Conservation (phyloP, 2,888 invertebrate genomes). For the Meiosimyza decipiens region DNA sequence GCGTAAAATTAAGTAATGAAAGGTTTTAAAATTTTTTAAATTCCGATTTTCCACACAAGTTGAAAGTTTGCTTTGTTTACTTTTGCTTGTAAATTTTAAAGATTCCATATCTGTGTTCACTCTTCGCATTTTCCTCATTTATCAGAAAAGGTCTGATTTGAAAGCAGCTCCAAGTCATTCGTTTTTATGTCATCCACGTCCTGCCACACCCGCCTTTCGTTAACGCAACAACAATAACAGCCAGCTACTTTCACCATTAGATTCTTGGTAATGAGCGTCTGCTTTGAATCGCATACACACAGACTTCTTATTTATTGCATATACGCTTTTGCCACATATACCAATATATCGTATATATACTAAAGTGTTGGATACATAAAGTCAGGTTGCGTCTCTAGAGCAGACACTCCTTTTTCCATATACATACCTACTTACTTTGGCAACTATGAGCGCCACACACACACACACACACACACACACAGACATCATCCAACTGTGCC, state of each 20-base stretch:
- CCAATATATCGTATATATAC: background rate
- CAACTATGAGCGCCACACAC: background rate
- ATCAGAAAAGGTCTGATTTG: no score
- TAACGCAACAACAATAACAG: no score
- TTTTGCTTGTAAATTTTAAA: no score
- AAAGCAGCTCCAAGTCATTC: no score
- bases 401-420: slow-evolving; percentile 58
- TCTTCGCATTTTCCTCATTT: no score
- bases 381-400: slow-evolving; percentile 46
- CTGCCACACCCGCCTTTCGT: no score
- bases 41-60: no score
- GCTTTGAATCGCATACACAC: slow-evolving; percentile 11
- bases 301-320: background rate
- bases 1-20: no score
- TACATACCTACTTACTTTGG: slow-evolving; percentile 1
- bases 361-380: background rate
- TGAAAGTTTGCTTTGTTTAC: no score
- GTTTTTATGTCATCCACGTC: no score
- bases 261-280: slow-evolving; percentile 13
- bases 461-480: slow-evolving; percentile 32
- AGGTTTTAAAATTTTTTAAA: no score
- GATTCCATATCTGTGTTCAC: no score
- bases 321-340: background rate
- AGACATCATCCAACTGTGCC: background rate
- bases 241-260: background rate